Evolutionary conservation across 2,797 vertebrate species (phyloP).

Genomic region (Psittacula echo): DNA sequence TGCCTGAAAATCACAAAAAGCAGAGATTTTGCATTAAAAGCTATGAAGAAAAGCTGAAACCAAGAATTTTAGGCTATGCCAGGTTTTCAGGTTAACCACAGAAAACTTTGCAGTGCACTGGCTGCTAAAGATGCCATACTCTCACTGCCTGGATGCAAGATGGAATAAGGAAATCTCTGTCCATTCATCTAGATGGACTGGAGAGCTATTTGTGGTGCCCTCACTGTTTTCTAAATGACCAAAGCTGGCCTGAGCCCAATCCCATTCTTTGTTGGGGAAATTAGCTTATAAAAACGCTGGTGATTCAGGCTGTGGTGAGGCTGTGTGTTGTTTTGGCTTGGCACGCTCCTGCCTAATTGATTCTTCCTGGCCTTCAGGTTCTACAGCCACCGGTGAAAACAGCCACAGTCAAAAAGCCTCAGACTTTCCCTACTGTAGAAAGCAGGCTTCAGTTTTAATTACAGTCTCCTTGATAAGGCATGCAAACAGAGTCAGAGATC

Average conservation of each 20-base stretch:
- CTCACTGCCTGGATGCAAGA: not conserved
- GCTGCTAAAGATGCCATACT: not conserved
- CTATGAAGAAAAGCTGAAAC: not conserved
- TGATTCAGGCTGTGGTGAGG: constrained; percentile 31
- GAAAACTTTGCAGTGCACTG: not conserved
- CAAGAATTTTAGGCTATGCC: not conserved
- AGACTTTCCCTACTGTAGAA: not conserved
- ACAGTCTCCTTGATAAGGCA: not conserved
- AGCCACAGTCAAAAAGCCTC: not conserved
- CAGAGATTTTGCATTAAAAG: not conserved
- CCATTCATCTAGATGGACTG: not conserved
- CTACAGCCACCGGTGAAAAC: not conserved
- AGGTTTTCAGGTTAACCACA: not conserved
- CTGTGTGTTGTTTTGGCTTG: not conserved
- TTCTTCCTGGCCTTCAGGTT: not conserved
- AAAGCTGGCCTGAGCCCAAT: constrained; percentile 2
- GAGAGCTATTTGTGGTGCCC: not conserved
- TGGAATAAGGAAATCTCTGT: not conserved
- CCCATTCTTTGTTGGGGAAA: constrained; percentile 5
- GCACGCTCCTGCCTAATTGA: not conserved
- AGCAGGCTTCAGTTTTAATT: not conserved
- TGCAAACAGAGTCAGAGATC: not conserved
- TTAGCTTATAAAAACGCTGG: constrained; percentile 14
- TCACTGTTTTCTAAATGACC: not conserved
- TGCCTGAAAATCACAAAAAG: not conserved